phyloP scores from a whole-genome alignment of 2,888 invertebrate species.

The Eupithecia insigniata region DNA sequence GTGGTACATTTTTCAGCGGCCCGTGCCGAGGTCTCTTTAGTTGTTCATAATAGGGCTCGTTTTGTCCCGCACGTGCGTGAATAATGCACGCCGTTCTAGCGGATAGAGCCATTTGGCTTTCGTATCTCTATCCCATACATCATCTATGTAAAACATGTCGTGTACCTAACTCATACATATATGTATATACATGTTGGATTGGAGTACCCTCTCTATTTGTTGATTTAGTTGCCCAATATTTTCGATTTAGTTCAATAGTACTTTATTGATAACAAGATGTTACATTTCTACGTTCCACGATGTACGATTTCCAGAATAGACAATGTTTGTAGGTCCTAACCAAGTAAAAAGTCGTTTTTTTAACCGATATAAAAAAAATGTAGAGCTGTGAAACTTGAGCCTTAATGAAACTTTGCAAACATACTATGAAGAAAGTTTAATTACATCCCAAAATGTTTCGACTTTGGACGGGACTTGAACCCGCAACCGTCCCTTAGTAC shows the following conservation, averaged over 20 bases:
- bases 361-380: not conserved
- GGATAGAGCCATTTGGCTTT: slow-evolving; percentile 49
- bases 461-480: too few species aligned
- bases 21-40: slow-evolving; percentile 73
- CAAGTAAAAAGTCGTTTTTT: too few species aligned
- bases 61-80: slow-evolving; percentile 77
- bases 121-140: slow-evolving; percentile 48
- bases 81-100: slow-evolving; percentile 62
- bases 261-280: too few species aligned
- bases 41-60: slow-evolving; percentile 71
- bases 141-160: slow-evolving; percentile 18
- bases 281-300: too few species aligned
- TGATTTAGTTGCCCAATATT: not conserved
- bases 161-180: slow-evolving; percentile 11
- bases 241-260: too few species aligned
- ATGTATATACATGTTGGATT: too few species aligned
- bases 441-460: too few species aligned
- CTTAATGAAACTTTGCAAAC: not conserved
- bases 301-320: too few species aligned
- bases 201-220: slow-evolving; percentile 6
- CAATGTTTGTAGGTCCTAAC: not conserved
- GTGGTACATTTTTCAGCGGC: slow-evolving; percentile 80
- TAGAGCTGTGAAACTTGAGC: not conserved
- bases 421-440: too few species aligned
- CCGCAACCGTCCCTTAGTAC: too few species aligned